Base-by-base conservation (phyloP, 2,113 vertebrate species). In the Nyctibius bracteatus region DNA sequence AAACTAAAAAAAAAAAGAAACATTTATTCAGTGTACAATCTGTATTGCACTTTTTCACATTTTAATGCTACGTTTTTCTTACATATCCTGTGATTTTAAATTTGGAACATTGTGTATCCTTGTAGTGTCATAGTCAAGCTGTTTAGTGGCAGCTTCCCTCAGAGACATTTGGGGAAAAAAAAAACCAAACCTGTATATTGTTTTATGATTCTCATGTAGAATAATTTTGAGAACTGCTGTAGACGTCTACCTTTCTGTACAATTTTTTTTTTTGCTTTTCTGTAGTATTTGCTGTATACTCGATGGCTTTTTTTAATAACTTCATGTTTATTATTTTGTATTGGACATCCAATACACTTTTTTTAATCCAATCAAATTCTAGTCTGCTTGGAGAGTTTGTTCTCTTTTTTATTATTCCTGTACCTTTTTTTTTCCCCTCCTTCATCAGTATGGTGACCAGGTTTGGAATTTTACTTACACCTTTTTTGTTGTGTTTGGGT, bases 21-120 rank as follows among this genome's bases (percentile, higher is more conserved):
- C 97, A 97, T 97, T 98, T 98, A 98, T 97, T 98, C 98, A 97
- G 98, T 94, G 97, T 98, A 98, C 97, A 98, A 99, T 98, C 98
- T 98, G 98, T 99, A 98, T 99, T 99, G 99, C 99, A 99, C 99
- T 99, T 99, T 99, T 98, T 99, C 98, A 98, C 96, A 96, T 98
- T 99, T 98, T 98, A 98, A 99, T 98, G 98, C 97, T 98, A 98
- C 97, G 85, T 99, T 99, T 99, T 98, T 99, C 98, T 99, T 99
- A 98, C 98, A 98, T 99, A 98, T 98, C 98, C 98, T 99, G 99
- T 99, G 98, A 98, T 98, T 99, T 98, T 98, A 96, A 97, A 98
- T 98, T 98, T 98, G 98, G 98, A 98, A 97, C 98, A 98, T 98
- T 98, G 98, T 98, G 98, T 99, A 99, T 98, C 97, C 72, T 96